A percentile compares a stretch with the other conserved stretches of the same genome.
Conservation (phyloP, 2,888 invertebrate species). For the Caenorhabditis japonica region DNA sequence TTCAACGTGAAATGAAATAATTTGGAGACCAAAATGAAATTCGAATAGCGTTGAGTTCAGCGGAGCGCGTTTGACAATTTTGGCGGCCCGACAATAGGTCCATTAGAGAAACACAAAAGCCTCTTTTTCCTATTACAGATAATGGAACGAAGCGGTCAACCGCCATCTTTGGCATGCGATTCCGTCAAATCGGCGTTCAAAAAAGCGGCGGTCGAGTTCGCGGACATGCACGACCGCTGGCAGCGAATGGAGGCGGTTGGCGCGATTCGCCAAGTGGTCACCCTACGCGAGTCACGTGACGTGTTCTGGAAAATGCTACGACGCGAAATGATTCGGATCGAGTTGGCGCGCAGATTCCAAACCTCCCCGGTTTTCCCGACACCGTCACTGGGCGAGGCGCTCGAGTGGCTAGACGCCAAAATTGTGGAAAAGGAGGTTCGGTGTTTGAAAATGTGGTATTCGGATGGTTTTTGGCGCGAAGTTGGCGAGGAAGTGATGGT, state of each 20-base stretch:
- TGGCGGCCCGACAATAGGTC: too few species aligned
- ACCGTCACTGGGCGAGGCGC: conserved; percentile 15
- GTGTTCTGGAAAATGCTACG: conserved; percentile 25
- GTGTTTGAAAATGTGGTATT: too few species aligned
- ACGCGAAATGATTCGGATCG: conserved; percentile 33
- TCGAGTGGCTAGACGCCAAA: conserved; percentile 26
- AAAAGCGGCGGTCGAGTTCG: conserved; percentile 89
- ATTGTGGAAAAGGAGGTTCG: neutral
- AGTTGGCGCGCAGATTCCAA: conserved; percentile 22
- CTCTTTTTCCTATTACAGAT: conserved; percentile 1
- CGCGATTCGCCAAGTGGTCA: conserved; percentile 81
- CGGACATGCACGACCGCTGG: conserved; percentile 97
- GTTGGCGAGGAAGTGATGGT: conserved; percentile 14
- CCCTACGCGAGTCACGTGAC: conserved; percentile 14
- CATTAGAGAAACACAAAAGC: too few species aligned
- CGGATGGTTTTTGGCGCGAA: too few species aligned
- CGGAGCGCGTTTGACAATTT: too few species aligned
- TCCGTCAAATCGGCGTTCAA: conserved; percentile 29
- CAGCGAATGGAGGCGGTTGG: conserved; percentile 96
- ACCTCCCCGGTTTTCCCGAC: conserved; percentile 23
- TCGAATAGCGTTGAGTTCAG: too few species aligned
- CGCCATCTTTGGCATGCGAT: conserved; percentile 2
- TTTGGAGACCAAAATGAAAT: too few species aligned
- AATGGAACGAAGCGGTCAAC: conserved; percentile 37
- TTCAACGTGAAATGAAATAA: too few species aligned